These are phyloP conservation scores for Bombylius major DNA, from an alignment of 2,888 invertebrate species.

Conservation along the genomic window DNA sequence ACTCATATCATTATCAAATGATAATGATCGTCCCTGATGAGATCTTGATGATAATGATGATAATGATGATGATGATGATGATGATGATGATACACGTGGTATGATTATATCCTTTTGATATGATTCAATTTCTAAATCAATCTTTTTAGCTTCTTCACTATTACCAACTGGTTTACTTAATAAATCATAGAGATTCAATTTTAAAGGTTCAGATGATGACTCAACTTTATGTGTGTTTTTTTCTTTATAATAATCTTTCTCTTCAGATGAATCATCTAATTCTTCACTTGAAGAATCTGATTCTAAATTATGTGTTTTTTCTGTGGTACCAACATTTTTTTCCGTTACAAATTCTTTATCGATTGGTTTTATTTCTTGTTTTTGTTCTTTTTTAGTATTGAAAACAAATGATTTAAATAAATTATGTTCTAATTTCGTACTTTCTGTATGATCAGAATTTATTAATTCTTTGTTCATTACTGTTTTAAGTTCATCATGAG, in stretches of 20 bases:
- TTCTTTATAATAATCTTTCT: background rate
- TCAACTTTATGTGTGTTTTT: background rate
- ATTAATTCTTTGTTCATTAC: too few relatives aligned
- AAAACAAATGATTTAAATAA: too few relatives aligned
- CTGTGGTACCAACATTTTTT: too few relatives aligned
- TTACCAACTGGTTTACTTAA: background rate
- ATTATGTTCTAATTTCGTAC: too few relatives aligned
- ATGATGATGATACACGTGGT: too few relatives aligned
- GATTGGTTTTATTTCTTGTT: too few relatives aligned
- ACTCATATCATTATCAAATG: background rate
- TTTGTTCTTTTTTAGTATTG: too few relatives aligned
- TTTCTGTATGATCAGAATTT: too few relatives aligned
- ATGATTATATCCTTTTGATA: too few relatives aligned
- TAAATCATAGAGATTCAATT: background rate
- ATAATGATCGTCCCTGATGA: background rate
- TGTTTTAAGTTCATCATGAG: too few relatives aligned
- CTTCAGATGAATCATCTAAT: background rate
- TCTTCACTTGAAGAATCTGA: background rate
- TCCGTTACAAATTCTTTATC: too few relatives aligned
- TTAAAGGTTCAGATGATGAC: background rate
- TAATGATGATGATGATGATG: background rate
- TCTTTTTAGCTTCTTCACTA: background rate
- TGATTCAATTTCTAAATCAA: background rate
- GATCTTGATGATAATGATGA: background rate
- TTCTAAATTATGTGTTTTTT: background rate